Conservation (phyloP, 92 coral and sea anemone species). For the Parazoanthus darwini region DNA sequence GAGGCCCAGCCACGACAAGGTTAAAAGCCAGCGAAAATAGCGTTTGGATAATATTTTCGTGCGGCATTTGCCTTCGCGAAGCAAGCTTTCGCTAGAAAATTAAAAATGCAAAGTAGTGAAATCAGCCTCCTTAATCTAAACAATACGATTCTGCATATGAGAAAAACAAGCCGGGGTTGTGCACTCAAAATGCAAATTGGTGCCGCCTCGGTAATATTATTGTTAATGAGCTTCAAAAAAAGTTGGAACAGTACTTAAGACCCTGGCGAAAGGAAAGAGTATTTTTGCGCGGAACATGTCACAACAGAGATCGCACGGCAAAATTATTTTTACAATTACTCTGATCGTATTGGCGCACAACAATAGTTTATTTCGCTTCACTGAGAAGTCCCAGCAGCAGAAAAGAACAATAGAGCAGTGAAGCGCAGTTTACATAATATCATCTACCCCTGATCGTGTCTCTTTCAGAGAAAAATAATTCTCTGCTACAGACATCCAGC, state of each 20-base stretch:
- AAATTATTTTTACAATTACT: conserved; percentile 12
- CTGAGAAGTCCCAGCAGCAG: conserved; percentile 32
- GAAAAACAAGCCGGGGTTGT: conserved; percentile 60
- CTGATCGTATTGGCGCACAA: conserved; percentile 8
- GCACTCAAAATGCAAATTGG: conserved; percentile 67
- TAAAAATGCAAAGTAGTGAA: conserved; percentile 71
- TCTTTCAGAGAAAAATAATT: conserved; percentile 9
- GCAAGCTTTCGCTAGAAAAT: conserved; percentile 41
- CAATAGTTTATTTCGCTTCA: conserved; percentile 33
- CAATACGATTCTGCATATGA: conserved; percentile 61
- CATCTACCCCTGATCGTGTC: conserved; percentile 39
- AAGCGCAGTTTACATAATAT: conserved; percentile 39
- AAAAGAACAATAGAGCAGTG: conserved; percentile 41
- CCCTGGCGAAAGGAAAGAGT: conserved; percentile 3
- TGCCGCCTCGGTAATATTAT: conserved; percentile 51
- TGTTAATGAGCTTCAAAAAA: conserved; percentile 27
- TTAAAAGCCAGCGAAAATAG: conserved; percentile 30
- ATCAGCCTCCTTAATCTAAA: conserved; percentile 53
- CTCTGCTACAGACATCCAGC: conserved; percentile 24
- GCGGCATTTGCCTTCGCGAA: conserved; percentile 6
- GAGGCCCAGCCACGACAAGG: conserved; percentile 49
- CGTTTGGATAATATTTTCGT: conserved; percentile 15
- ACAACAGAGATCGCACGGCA: conserved; percentile 33
- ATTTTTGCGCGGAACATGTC: conserved; percentile 7
- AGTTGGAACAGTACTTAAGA: conserved; percentile 2